phyloP scores from a whole-genome alignment of 2,113 vertebrate species.

The Embiotoca jacksoni region DNA sequence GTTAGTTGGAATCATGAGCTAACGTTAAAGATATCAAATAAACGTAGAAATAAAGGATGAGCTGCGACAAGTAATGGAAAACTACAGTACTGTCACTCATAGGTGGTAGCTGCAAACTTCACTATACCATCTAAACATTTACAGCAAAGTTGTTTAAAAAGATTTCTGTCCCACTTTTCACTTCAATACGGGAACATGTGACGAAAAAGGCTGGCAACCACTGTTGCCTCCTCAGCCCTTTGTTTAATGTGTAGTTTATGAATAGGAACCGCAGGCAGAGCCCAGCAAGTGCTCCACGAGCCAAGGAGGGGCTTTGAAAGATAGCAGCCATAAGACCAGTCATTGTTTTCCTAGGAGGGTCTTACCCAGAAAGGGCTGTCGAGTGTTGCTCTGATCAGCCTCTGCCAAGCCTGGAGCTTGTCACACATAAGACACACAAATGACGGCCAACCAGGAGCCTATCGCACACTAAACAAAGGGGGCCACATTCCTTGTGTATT shows the following conservation, averaged over 20 bases:
- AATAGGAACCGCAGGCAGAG: constrained; percentile 27
- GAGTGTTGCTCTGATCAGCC: constrained; percentile 60
- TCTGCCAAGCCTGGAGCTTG: constrained; percentile 74
- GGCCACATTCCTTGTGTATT: constrained; percentile 82
- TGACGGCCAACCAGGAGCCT: constrained; percentile 72
- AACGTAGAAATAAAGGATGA: too few relatives aligned
- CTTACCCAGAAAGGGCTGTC: constrained; percentile 69
- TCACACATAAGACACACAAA: constrained; percentile 70
- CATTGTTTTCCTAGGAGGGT: constrained; percentile 71
- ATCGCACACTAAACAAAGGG: constrained; percentile 81
- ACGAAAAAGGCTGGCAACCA: neutral
- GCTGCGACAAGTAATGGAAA: too few relatives aligned
- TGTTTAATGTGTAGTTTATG: constrained; percentile 25
- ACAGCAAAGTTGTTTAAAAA: too few relatives aligned
- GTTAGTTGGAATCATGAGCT: too few relatives aligned
- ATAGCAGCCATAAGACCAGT: constrained; percentile 56
- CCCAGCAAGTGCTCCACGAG: constrained; percentile 13
- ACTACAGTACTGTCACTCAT: too few relatives aligned
- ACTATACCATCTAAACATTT: too few relatives aligned
- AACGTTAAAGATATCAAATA: too few relatives aligned
- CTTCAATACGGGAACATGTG: neutral
- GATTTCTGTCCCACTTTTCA: neutral
- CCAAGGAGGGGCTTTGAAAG: constrained; percentile 60
- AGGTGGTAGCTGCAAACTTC: too few relatives aligned
- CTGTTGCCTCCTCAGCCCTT: neutral